These are phyloP conservation scores for Neoascia interrupta DNA, from an alignment of 2,888 invertebrate genomes.

Conservation along the genomic window DNA sequence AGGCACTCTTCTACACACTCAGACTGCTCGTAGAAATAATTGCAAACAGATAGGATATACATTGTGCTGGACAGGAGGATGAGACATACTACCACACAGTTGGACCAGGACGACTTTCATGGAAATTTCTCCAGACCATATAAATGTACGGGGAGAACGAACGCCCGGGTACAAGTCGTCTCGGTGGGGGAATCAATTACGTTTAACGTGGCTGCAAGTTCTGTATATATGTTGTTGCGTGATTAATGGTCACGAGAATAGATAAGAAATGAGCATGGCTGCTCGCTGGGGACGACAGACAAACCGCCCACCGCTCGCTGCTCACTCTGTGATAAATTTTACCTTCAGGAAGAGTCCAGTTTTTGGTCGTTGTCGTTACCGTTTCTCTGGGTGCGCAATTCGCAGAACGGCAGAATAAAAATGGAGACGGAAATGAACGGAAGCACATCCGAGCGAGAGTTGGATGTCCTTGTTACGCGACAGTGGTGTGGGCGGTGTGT, in stretches of 20 bases:
- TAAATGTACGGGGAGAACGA: too few species aligned
- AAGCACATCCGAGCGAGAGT: constrained; percentile 23
- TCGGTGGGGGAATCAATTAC: constrained; percentile 66
- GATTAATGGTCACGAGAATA: constrained; percentile 65
- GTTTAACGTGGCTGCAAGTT: constrained; percentile 61
- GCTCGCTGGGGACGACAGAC: background rate
- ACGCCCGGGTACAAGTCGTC: constrained; percentile 41
- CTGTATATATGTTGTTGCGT: constrained; percentile 61
- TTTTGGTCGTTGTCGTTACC: too few species aligned
- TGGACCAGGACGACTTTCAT: constrained; percentile 17
- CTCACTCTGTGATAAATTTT: too few species aligned
- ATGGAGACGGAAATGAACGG: constrained; percentile 27
- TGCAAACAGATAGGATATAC: constrained; percentile 64
- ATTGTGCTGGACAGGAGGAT: constrained; percentile 33
- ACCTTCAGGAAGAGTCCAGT: too few species aligned
- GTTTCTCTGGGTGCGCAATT: constrained; percentile 13
- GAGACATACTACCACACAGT: constrained; percentile 7
- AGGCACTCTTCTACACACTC: constrained; percentile 1
- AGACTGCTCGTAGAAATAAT: constrained; percentile 54
- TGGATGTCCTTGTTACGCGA: constrained; percentile 20
- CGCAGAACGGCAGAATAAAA: constrained; percentile 17
- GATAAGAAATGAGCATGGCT: constrained; percentile 58
- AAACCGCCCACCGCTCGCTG: too few species aligned
- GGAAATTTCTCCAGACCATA: constrained; percentile 8
- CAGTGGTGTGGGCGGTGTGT: background rate